Evolutionary conservation across 1,140 invertebrate genomes (phyloP), one percentile per base, ranked within the genome.

Genomic region (Geopemphigus sp.): DNA sequence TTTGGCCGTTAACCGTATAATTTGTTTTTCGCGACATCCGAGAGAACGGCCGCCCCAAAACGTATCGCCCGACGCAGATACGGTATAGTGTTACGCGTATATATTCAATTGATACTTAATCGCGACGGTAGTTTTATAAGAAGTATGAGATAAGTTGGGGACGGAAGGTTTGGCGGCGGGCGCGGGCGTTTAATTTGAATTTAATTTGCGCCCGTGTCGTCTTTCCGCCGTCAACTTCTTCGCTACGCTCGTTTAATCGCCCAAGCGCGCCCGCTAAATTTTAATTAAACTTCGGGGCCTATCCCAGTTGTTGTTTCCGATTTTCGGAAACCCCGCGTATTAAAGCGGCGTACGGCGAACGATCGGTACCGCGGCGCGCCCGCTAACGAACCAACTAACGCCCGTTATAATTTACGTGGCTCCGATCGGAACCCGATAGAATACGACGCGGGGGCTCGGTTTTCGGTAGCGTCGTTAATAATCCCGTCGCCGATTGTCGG

Each of bases 101-200:
- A 50, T 22, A 50, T 72, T 56, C 26, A 73, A 73, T 73, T 73
- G 56, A 73, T 73, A 73, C 24, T 70, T 70, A 32, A 2, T 32
- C 17, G 61, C 26, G 26, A n/a, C n/a, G n/a, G n/a, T 73, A 17
- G 78, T 50, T 66, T 66, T 26, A 22, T 80, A 63, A 26, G 59
- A 26, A 50, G 24, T 61, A 66, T 63, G 32, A 45, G 17, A 47
- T 64, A 53, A 80, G 17, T 64, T 39, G 19, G 29, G 19, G 53
- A 66, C 47, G 53, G 11, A 73, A 29, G 70, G 14, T 8, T n/a
- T n/a, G 32, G 8, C 32, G 32, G 32, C 8, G 3, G 32, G 32
- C 32, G 32, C 32, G 32, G 3, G 47, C 4, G 47, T 39, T 73
- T 32, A 73, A 54, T 73, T 66, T 66, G 19, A 24, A 66, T 66